phyloP scores from a whole-genome alignment of 2,797 vertebrate species.

The Silurus lanzhouensis region DNA sequence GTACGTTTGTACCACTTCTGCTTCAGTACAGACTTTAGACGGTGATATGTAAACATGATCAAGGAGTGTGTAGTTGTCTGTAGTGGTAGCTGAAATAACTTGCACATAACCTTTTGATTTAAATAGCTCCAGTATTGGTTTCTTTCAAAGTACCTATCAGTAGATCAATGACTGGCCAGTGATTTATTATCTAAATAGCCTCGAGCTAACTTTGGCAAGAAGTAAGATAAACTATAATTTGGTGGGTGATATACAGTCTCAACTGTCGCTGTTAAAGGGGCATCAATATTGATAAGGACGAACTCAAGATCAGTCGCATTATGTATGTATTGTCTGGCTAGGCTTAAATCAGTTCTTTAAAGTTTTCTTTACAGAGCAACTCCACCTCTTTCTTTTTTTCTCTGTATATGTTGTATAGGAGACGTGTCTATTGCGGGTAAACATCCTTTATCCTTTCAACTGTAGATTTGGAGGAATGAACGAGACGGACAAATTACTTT shows the following conservation, averaged over 20 bases:
- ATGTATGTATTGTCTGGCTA: background rate
- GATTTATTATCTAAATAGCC: too few species aligned
- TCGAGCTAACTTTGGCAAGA: too few species aligned
- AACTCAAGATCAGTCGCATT: conserved; percentile 8
- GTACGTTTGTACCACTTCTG: too few species aligned
- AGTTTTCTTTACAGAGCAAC: background rate
- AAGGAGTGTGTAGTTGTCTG: too few species aligned
- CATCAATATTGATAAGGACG: too few species aligned
- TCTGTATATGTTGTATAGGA: background rate
- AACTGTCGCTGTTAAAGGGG: too few species aligned
- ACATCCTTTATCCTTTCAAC: conserved; percentile 2
- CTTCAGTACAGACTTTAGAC: too few species aligned
- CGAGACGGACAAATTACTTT: conserved; percentile 9
- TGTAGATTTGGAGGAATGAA: background rate
- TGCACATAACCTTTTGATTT: background rate
- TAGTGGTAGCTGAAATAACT: too few species aligned
- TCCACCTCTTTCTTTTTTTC: background rate
- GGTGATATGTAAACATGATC: too few species aligned
- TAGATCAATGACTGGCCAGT: background rate
- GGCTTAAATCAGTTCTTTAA: background rate
- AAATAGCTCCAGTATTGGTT: background rate
- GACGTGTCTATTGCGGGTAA: conserved; percentile 4
- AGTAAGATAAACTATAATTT: too few species aligned
- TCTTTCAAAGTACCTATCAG: background rate
- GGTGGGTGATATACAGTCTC: too few species aligned